Evolutionary conservation across 2,888 invertebrate species (phyloP), one percentile per base, ranked within the genome.

Genomic region (Xanthia togata): DNA sequence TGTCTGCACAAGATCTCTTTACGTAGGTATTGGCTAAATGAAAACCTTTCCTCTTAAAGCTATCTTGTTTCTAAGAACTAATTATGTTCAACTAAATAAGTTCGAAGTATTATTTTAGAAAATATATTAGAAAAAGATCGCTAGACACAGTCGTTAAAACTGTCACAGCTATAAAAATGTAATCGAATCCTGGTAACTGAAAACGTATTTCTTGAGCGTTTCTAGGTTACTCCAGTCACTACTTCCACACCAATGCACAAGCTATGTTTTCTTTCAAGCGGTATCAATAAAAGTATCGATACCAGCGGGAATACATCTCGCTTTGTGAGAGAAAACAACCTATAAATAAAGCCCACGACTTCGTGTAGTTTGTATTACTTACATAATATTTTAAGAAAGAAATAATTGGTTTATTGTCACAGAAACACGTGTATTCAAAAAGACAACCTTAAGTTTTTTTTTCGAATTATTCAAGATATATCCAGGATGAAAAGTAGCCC

Each of bases 221-320:
- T 76, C 72, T 73, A 64, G 65, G 72, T 73, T 44, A 76, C 1
- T 9, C 17, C 59, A 47, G 67, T 31, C 73, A 76, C 76, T 68
- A 73, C 67, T 76, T 83, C 60, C 71, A 65, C 73, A 20, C 31
- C 55, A 71, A 26, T 71, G n/a, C 50, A 57, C 67, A 67, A 70
- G 47, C 55, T 68, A 60, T 70, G 69, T 83, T 76, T 63, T 73
- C 67, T 50, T 73, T 73, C 31, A 71, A 79, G 41, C 65, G 38
- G 11, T 82, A 75, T 60, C 70, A 76, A 83, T 79, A 73, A 69
- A 83, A 79, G 70, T 73, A 71, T 53, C 73, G 50, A 69, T 79
- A 83, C 73, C 31, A 17, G 26, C 9, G 60, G 50, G 83, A 78
- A 82, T 70, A 68, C 62, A 53, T 73, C 64, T 67, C 53, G 63